Evolutionary conservation across 2,888 invertebrate species (phyloP).

Genomic region (Meloe dianella): DNA sequence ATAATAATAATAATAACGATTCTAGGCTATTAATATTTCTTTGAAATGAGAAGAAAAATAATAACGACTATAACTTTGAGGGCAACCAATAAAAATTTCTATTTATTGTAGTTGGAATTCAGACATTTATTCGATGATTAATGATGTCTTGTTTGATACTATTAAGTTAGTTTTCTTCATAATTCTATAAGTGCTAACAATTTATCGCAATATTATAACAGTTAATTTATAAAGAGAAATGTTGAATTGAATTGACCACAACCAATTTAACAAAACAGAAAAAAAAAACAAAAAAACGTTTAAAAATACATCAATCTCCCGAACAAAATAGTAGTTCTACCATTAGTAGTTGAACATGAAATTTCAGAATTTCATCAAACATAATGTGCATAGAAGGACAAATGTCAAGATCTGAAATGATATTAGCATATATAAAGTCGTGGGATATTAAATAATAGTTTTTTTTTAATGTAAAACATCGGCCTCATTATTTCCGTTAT

Average conservation of each 20-base stretch:
- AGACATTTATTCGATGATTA: background rate
- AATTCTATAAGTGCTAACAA: slow-evolving; percentile 4
- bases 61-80: background rate
- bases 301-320: slow-evolving; percentile 3
- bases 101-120: too few species aligned
- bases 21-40: background rate
- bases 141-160: too few species aligned
- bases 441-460: background rate
- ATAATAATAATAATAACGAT: too few species aligned
- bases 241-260: background rate
- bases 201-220: slow-evolving; percentile 2
- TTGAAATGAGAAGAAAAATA: background rate
- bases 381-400: background rate
- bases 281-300: background rate
- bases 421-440: background rate
- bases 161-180: background rate
- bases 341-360: too few species aligned
- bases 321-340: too few species aligned
- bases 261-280: background rate
- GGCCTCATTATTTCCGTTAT: background rate
- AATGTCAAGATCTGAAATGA: background rate
- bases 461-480: background rate
- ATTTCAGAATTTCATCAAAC: background rate
- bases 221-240: background rate
- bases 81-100: background rate